Evolutionary conservation across 2,888 invertebrate species (phyloP), one percentile per base, ranked within the genome.

Genomic region (Craniophora ligustri): DNA sequence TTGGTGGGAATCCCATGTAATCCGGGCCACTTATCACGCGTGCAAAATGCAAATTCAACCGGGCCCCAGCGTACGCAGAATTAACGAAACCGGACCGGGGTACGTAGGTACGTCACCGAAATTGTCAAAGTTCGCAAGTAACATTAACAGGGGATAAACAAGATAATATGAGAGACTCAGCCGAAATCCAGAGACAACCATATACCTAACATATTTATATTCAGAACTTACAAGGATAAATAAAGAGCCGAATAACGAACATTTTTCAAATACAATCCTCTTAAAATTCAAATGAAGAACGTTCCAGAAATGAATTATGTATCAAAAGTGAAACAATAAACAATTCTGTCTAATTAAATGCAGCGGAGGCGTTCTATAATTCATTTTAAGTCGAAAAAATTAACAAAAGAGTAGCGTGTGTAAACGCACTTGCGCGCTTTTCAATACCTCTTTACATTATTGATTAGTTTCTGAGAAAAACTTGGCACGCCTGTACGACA

Each of bases 11-110:
- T 90, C 92, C 92, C 84, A 81, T 88, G 90, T 93, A 93, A 93
- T 93, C 93, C 93, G 66, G 81, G 75, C 85, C 91, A 93, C 93
- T 92, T 93, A 93, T 93, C 93, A 93, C 93, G 90, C 90, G 92
- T 92, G 91, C 92, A 93, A 93, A 93, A 93, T 93, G 93, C 93
- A 93, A 93, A 93, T 93, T 91, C 87, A 71, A 78, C 71, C 82
- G 81, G 85, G 81, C 78, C 59, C 80, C 75, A 78, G 79, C 76
- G 85, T 86, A 88, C 88, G 90, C 87, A 85, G 88, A 86, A 90
- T 91, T 91, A 92, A 88, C 91, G 87, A 85, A 89, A 86, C 77
- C 74, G 81, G 79, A 78, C 81, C 76, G 70, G 79, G 73, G 75
- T 75, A 78, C 72, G 78, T 81, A 78, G 71, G 78, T 81, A 80